These are phyloP conservation scores for Drosophila pectinifera DNA, from an alignment of 1,140 invertebrate genomes.

Conservation along the genomic window DNA sequence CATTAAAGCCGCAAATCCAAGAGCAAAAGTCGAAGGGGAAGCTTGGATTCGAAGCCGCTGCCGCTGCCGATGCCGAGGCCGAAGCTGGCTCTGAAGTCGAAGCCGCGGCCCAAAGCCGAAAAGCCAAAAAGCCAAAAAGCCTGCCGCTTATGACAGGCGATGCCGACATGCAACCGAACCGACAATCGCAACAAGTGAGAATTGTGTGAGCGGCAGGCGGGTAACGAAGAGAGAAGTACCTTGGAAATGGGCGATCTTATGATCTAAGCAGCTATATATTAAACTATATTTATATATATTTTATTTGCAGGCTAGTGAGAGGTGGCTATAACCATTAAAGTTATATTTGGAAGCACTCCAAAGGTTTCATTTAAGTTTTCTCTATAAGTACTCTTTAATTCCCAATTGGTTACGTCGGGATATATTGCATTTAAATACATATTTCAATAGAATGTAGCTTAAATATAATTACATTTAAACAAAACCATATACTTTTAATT, in stretches of 20 bases:
- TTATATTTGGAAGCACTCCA: too few species aligned
- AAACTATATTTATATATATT: too few species aligned
- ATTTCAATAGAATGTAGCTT: too few species aligned
- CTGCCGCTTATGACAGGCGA: slow-evolving; percentile 64
- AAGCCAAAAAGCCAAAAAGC: slow-evolving; percentile 43
- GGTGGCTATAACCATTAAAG: too few species aligned
- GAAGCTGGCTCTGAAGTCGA: slow-evolving; percentile 18
- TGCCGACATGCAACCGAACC: slow-evolving; percentile 55
- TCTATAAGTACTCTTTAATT: too few species aligned
- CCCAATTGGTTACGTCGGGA: too few species aligned
- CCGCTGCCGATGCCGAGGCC: neutral
- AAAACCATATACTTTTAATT: too few species aligned
- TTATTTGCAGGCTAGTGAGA: too few species aligned
- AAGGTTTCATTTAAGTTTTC: too few species aligned
- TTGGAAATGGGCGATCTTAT: neutral
- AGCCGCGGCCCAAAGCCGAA: slow-evolving; percentile 24
- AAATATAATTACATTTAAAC: too few species aligned
- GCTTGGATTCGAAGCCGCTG: slow-evolving; percentile 1
- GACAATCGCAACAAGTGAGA: slow-evolving; percentile 41
- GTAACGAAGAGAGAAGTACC: neutral
- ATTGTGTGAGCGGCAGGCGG: slow-evolving; percentile 9
- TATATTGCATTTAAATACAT: too few species aligned
- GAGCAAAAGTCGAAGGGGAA: slow-evolving; percentile 15
- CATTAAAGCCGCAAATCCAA: slow-evolving; percentile 65
- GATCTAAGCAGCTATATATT: too few species aligned